phyloP scores from a whole-genome alignment of 2,888 invertebrate genomes.

The Pardosa pseudoannulata region DNA sequence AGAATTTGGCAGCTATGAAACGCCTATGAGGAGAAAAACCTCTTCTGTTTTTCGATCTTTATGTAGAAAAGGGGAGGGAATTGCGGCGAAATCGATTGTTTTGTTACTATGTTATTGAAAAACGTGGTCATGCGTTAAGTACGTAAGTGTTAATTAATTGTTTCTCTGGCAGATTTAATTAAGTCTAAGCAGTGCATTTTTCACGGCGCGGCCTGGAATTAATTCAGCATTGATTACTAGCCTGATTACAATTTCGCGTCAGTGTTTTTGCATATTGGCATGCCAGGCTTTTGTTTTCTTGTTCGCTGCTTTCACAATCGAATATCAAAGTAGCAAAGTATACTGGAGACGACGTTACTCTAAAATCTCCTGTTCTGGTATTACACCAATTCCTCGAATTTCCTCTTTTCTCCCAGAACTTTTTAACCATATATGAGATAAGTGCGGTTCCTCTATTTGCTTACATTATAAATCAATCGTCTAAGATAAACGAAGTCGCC shows the following conservation, averaged over 20 bases:
- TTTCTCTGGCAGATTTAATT: constrained; percentile 57
- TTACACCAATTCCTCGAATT: too few relatives aligned
- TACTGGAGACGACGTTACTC: too few relatives aligned
- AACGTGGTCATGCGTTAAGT: constrained; percentile 51
- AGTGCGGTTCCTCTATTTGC: too few relatives aligned
- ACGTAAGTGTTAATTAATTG: constrained; percentile 58
- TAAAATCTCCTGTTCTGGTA: too few relatives aligned
- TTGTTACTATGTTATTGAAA: constrained; percentile 39
- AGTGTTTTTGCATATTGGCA: constrained; percentile 7
- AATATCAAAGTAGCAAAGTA: too few relatives aligned
- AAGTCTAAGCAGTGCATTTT: constrained; percentile 31
- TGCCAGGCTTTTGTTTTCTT: neutral
- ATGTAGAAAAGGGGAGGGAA: constrained; percentile 20
- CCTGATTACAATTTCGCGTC: neutral
- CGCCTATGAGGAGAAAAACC: constrained; percentile 51
- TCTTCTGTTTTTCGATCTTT: constrained; percentile 33
- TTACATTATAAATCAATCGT: too few relatives aligned
- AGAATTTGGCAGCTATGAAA: constrained; percentile 41
- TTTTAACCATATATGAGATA: too few relatives aligned
- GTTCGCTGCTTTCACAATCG: too few relatives aligned
- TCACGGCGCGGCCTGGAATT: constrained; percentile 46
- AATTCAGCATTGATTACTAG: constrained; percentile 33
- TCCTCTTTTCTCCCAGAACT: too few relatives aligned
- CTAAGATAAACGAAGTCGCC: too few relatives aligned
- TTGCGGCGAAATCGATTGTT: constrained; percentile 16